These are phyloP conservation scores for Meriones unguiculatus DNA, from an alignment of 2,113 vertebrate genomes.

Conservation along the genomic window DNA sequence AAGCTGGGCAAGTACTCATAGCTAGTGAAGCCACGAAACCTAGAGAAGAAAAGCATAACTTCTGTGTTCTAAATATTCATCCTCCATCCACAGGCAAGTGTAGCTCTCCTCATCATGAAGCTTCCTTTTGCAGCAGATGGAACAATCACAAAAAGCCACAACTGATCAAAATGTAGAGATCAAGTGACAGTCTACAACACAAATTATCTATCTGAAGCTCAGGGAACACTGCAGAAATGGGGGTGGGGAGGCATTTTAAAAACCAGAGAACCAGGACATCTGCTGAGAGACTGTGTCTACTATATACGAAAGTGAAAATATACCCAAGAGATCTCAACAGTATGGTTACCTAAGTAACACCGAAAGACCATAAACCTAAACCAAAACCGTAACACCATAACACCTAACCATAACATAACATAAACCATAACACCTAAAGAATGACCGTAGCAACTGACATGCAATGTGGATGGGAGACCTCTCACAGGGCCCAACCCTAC, in stretches of 20 bases:
- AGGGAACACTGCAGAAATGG: neutral
- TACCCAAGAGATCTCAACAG: neutral
- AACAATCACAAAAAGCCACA: neutral
- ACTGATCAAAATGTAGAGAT: neutral
- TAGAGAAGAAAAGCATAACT: neutral
- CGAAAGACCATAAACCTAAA: no score
- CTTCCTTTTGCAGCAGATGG: neutral
- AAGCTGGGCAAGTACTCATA: neutral
- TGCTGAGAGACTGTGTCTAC: neutral
- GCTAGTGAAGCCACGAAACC: neutral
- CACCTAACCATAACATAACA: no score
- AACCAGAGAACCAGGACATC: neutral
- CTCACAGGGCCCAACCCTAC: neutral
- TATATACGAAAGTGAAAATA: neutral
- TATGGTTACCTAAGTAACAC: neutral
- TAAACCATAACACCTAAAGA: neutral
- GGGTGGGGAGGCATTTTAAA: neutral
- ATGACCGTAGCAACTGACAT: neutral
- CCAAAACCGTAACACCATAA: no score
- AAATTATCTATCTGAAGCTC: neutral
- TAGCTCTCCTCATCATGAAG: neutral
- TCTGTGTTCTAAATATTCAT: neutral
- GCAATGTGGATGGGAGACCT: neutral
- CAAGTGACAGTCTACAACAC: neutral
- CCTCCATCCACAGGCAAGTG: neutral